These are phyloP conservation scores for Rhea pennata DNA, from an alignment of 2,113 vertebrate genomes.

Conservation along the genomic window DNA sequence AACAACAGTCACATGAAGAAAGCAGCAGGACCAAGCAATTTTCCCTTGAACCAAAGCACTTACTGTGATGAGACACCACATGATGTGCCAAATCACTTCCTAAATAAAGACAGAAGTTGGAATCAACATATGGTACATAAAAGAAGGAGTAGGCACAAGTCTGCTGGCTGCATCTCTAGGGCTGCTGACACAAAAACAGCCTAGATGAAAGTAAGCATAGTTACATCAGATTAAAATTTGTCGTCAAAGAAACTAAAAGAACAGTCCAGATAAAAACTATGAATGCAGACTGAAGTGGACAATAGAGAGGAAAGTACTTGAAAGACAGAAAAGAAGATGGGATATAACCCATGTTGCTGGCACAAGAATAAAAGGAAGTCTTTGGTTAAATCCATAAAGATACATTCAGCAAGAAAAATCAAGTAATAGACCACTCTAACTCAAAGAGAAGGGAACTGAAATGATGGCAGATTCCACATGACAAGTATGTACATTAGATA, in stretches of 20 bases:
- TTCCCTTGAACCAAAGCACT: neutral
- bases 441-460: neutral
- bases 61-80: neutral
- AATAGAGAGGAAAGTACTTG: accelerated
- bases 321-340: neutral
- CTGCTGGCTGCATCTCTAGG: neutral
- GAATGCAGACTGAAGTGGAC: neutral
- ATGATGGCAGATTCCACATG: slow-evolving; percentile 6
- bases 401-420: neutral
- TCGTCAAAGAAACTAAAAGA: neutral
- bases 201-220: neutral
- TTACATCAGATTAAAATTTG: neutral
- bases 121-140: neutral
- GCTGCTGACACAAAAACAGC: neutral
- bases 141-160: neutral
- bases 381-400: neutral
- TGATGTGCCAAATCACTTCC: neutral
- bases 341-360: neutral
- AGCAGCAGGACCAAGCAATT: neutral
- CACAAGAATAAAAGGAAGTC: neutral
- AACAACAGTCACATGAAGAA: neutral
- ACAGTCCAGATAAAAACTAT: neutral
- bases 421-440: slow-evolving; percentile 13
- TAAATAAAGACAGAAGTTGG: neutral
- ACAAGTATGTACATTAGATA: neutral